Percentiles rank a stretch among this genome's conserved stretches.
These are phyloP conservation scores for Calliopsis andreniformis DNA, from an alignment of 1,140 invertebrate species.

Conservation along the genomic window DNA sequence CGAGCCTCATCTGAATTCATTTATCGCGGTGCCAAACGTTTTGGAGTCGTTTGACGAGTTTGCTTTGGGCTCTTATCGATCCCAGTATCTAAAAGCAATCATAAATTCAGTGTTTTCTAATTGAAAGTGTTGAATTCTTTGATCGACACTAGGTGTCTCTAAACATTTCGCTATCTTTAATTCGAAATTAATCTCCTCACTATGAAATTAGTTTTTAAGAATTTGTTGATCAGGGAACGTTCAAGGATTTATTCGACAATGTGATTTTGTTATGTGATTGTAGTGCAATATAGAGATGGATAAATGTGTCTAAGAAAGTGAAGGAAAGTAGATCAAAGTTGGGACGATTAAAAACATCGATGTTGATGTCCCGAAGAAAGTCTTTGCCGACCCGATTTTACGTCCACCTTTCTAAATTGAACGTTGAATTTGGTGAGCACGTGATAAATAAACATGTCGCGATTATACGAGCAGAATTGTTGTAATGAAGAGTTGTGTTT, in stretches of 20 bases:
- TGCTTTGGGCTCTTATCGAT: neutral
- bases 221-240: no score
- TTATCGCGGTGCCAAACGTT: neutral
- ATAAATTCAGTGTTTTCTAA: no score
- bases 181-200: neutral
- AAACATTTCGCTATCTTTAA: no score
- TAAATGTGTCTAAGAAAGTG: no score
- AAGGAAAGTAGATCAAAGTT: no score
- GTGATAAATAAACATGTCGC: constrained; percentile 9
- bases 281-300: no score
- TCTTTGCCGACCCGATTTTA: constrained; percentile 61
- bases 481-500: neutral
- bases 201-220: no score
- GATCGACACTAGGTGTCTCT: no score
- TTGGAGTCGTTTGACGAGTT: neutral
- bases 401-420: constrained; percentile 69
- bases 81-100: no score
- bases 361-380: constrained; percentile 53
- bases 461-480: neutral
- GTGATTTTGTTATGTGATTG: no score
- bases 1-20: constrained; percentile 1
- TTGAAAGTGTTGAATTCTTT: no score
- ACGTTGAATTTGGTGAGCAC: constrained; percentile 39
- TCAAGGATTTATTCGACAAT: neutral
- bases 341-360: neutral